Evolutionary conservation across 2,113 vertebrate species (phyloP).

Genomic region (Microcebus lehilahytsara): DNA sequence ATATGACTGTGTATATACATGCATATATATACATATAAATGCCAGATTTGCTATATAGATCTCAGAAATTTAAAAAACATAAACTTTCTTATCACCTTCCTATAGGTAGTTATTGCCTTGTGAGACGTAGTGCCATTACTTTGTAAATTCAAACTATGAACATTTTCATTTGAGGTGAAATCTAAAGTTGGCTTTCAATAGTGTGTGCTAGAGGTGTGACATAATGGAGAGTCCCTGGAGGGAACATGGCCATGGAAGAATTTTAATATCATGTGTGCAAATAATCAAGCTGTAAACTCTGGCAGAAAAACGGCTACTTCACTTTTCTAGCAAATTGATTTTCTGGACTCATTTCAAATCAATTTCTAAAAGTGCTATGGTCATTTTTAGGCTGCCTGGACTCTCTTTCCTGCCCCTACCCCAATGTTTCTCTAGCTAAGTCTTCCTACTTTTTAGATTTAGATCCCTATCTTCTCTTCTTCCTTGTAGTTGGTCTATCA

Average conservation of each 20-base stretch:
- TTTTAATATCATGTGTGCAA: not conserved
- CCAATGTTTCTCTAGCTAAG: not conserved
- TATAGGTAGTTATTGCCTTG: not conserved
- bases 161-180: slow-evolving; percentile 15
- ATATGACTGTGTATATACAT: not conserved
- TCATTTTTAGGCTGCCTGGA: not conserved
- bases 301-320: not conserved
- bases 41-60: not conserved
- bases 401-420: not conserved
- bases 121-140: not conserved
- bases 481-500: not conserved
- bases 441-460: not conserved
- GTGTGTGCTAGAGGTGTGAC: not conserved
- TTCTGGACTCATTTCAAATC: slow-evolving; percentile 28
- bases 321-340: not conserved
- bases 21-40: no score
- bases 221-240: not conserved
- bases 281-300: not conserved
- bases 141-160: slow-evolving; percentile 22
- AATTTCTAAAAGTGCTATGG: not conserved
- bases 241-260: not conserved
- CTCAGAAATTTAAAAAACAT: slow-evolving; percentile 26
- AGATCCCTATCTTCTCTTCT: not conserved
- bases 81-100: not conserved
- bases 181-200: not conserved